Conservation (phyloP, 2,888 invertebrate genomes). For the Lumbricus terrestris region DNA sequence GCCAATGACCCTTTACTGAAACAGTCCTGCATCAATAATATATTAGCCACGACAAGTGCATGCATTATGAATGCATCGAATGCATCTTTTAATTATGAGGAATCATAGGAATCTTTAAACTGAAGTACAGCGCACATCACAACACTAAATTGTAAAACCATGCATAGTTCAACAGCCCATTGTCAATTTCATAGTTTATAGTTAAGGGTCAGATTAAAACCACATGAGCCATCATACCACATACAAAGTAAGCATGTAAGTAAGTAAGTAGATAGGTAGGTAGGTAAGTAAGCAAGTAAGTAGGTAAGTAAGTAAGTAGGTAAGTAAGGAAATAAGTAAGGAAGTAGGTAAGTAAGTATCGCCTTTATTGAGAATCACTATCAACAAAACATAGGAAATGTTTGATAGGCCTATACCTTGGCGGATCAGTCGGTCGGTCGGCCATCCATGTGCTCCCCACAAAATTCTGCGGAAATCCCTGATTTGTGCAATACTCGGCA, state of each 20-base stretch:
- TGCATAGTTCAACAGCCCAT: neutral
- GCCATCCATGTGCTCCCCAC: neutral
- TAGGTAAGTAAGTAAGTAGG: no score
- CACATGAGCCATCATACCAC: neutral
- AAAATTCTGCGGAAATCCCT: constrained; percentile 3
- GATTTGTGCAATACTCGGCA: neutral
- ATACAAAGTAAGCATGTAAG: no score
- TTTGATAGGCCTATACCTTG: neutral
- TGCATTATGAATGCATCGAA: no score
- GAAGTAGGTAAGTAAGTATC: no score
- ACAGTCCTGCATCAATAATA: neutral
- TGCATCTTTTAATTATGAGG: no score
- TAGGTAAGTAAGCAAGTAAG: no score
- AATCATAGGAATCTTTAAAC: neutral
- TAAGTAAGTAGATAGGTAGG: no score
- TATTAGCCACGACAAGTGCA: neutral
- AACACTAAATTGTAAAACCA: neutral
- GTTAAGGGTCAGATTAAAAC: neutral
- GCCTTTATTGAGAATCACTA: no score
- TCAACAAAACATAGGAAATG: neutral
- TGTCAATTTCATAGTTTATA: neutral
- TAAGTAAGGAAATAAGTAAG: no score
- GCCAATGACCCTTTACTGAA: neutral
- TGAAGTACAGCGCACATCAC: neutral
- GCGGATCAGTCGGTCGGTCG: neutral